Conservation (phyloP, 1,140 invertebrate genomes). For the Neotoxoptera formosana region DNA sequence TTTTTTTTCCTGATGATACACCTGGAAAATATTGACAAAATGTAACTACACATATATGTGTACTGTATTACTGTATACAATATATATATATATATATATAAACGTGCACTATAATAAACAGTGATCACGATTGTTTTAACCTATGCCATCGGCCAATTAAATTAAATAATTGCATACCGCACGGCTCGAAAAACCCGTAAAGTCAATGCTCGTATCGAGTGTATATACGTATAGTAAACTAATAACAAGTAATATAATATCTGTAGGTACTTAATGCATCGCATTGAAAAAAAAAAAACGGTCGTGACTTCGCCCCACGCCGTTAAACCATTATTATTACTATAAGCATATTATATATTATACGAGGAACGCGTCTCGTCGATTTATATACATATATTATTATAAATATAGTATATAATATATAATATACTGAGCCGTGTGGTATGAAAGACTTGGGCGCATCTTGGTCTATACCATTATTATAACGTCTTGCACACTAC, state of each 20-base stretch:
- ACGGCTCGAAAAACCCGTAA: background rate
- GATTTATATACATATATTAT: background rate
- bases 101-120: background rate
- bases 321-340: background rate
- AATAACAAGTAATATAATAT: constrained; percentile 16
- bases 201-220: constrained; percentile 7
- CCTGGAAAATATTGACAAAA: background rate
- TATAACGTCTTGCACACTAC: background rate
- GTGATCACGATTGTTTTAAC: background rate
- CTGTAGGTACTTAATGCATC: background rate
- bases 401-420: too few relatives aligned
- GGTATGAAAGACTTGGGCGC: background rate
- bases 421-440: background rate
- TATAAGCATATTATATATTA: background rate
- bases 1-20: background rate
- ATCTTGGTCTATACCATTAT: background rate
- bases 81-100: background rate
- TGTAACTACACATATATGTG: background rate
- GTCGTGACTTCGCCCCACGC: background rate
- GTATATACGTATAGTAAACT: background rate
- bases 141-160: constrained; percentile 1
- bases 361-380: background rate
- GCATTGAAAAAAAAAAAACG: background rate
- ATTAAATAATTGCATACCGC: background rate
- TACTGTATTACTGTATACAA: background rate